Conservation (phyloP, 2,797 vertebrate species). For the Sebastes steindachneri region DNA sequence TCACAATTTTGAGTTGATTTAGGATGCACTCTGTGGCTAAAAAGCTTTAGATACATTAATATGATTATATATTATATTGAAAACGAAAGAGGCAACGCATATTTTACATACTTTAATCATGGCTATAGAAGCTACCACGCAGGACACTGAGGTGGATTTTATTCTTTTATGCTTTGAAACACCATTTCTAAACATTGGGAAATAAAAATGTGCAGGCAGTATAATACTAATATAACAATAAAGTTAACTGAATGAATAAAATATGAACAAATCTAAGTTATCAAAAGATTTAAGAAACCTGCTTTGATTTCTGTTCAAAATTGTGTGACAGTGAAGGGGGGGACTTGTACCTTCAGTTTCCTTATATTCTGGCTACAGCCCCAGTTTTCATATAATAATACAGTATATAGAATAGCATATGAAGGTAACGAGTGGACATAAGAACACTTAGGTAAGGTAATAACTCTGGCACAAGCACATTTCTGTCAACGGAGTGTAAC, state of each 20-base stretch:
- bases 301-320: background rate
- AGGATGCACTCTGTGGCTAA: background rate
- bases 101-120: background rate
- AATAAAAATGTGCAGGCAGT: background rate
- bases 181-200: background rate
- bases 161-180: background rate
- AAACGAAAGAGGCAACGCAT: background rate
- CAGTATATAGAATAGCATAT: background rate
- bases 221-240: background rate
- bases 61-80: background rate
- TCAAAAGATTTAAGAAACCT: background rate
- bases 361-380: background rate
- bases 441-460: conserved; percentile 15
- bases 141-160: background rate
- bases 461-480: conserved; percentile 38
- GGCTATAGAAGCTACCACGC: no score
- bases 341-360: background rate
- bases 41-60: background rate
- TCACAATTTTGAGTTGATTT: background rate
- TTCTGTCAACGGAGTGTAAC: conserved; percentile 48
- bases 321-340: background rate
- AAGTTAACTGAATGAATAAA: background rate
- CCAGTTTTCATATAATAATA: background rate
- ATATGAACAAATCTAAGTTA: background rate
- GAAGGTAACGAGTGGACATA: conserved; percentile 3